These are phyloP conservation scores for Elephantulus edwardii DNA, from an alignment of 2,113 vertebrate genomes.

Conservation along the genomic window DNA sequence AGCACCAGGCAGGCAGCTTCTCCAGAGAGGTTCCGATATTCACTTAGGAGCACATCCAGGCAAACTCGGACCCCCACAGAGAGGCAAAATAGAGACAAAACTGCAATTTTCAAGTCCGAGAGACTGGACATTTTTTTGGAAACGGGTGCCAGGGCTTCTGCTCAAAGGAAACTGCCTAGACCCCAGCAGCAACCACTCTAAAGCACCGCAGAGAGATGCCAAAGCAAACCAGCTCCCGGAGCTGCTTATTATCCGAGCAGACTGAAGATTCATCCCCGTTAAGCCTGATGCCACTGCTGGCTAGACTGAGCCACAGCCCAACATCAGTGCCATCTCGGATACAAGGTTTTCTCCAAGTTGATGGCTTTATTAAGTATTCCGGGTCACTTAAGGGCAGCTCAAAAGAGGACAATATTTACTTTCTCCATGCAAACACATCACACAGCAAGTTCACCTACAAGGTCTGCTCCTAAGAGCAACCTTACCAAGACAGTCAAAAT, in stretches of 20 bases:
- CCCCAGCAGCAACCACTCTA: not conserved
- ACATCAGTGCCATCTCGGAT: not conserved
- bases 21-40: not conserved
- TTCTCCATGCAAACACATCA: not conserved
- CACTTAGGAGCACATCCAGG: not conserved
- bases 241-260: not conserved
- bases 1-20: not conserved
- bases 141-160: not conserved
- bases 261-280: not conserved
- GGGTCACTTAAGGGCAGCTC: conserved; percentile 44
- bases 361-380: not conserved
- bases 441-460: not conserved
- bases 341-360: not conserved
- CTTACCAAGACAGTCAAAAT: not conserved
- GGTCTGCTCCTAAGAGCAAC: not conserved
- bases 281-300: not conserved
- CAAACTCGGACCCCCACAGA: not conserved
- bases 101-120: not conserved
- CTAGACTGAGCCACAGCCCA: not conserved
- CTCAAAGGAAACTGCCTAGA: not conserved
- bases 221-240: not conserved
- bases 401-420: not conserved
- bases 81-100: conserved; percentile 28
- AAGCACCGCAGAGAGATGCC: not conserved
- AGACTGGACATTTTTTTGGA: not conserved